Evolutionary conservation across 2,113 vertebrate species (phyloP), one percentile per base, ranked within the genome.

Genomic region (Coptodon rendalli): DNA sequence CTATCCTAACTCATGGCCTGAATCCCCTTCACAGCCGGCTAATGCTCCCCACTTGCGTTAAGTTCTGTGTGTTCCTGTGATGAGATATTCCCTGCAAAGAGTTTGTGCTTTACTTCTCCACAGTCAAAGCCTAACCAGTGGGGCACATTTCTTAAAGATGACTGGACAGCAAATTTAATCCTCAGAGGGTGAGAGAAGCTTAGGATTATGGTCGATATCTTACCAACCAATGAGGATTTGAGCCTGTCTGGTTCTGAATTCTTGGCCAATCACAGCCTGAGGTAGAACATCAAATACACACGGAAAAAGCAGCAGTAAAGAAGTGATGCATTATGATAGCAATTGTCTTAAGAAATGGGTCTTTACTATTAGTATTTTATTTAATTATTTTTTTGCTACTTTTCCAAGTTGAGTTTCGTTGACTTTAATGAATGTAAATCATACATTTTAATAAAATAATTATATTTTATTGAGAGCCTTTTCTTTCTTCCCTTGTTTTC

Each of bases 151-250:
- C 88, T 92, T 85, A 63, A 92, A 93, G 86, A 94, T 86, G 93
- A 91, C 82, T 36, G 89, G 87, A 68, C 84, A 83, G 91, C 50
- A 76, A 89, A 94, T 87, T 86, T 95, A 93, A 95, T 95, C 93
- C 89, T 86, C 79, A 86, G 78, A 82, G 84, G 89, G 84, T n/a
- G 57, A 87, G 87, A 90, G 86, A 91, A 91, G 82, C 1, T 94
- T 92, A 94, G 90, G 90, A 93, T 93, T 91, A 94, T 91, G 50
- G 17, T 12, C 82, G 73, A 80, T 94, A 94, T 94, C 94, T 92
- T 71, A 50, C 76, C 45, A 52, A 79, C 93, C 91, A 93, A 93
- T 93, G 89, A 89, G 91, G 89, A 90, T 91, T 89, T 90, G 50
- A 85, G 85, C 31, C 81, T 10, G 82, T 89, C 71, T 91, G 89